These are phyloP conservation scores for Pipistrellus pygmaeus DNA, from an alignment of 2,797 vertebrate genomes.

Conservation along the genomic window DNA sequence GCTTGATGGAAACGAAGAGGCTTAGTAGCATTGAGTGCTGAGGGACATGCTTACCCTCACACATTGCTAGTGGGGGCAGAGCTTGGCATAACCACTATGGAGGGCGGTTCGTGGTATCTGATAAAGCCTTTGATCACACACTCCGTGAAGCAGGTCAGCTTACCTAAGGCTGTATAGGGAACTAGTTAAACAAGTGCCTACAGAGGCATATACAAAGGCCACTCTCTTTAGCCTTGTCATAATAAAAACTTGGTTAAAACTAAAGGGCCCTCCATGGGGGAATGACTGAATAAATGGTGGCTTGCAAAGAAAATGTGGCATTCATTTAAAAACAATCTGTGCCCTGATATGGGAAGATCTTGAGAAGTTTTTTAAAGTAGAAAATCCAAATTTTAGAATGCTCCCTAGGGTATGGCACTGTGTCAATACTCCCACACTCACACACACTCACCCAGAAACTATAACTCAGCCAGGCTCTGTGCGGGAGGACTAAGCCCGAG, in stretches of 20 bases:
- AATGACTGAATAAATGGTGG: neutral
- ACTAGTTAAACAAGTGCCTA: neutral
- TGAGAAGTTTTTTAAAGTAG: neutral
- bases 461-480: neutral
- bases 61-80: neutral
- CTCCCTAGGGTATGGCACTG: neutral
- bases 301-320: neutral
- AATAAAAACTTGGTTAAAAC: neutral
- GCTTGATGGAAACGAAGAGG: neutral
- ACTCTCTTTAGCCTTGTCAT: neutral
- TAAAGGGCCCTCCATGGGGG: neutral
- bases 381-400: neutral
- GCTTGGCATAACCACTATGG: neutral
- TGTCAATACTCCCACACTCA: neutral
- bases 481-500: neutral
- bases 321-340: neutral
- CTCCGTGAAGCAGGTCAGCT: neutral
- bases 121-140: neutral
- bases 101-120: accelerated
- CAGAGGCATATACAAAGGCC: neutral
- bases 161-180: neutral
- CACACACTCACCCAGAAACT: neutral
- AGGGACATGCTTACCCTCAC: neutral
- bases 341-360: neutral
- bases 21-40: neutral